A percentile compares a stretch with the other conserved stretches of the same genome.
These are phyloP conservation scores for Solen grandis DNA, from an alignment of 1,140 invertebrate species.

Conservation along the genomic window DNA sequence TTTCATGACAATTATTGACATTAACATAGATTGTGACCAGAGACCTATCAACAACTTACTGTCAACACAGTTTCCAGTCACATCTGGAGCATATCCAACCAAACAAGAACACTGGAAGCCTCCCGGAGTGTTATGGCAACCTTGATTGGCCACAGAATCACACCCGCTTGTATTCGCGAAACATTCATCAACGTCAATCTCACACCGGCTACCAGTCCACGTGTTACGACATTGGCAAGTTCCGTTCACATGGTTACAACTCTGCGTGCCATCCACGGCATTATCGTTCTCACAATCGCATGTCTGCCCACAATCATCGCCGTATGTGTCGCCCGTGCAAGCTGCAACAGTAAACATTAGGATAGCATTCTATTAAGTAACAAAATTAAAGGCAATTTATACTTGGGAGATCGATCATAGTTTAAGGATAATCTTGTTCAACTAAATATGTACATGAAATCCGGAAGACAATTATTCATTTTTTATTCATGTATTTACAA, in stretches of 20 bases:
- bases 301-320: constrained; percentile 9
- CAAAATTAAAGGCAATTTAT: too few species aligned
- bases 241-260: constrained; percentile 43
- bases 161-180: not conserved
- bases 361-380: too few species aligned
- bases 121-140: constrained; percentile 39
- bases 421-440: too few species aligned
- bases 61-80: constrained; percentile 17
- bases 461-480: too few species aligned
- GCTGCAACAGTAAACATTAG: constrained; percentile 6
- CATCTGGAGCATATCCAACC: not conserved
- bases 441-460: too few species aligned
- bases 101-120: constrained; percentile 46
- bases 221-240: constrained; percentile 9
- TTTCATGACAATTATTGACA: too few species aligned
- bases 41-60: not conserved
- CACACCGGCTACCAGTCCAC: constrained; percentile 36
- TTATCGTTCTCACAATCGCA: constrained; percentile 33
- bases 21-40: too few species aligned
- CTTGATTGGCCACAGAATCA: not conserved
- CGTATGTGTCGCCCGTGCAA: constrained; percentile 29
- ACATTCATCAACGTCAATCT: constrained; percentile 49
- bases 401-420: too few species aligned
- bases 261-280: constrained; percentile 17
- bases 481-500: too few species aligned